phyloP scores from a whole-genome alignment of 2,113 vertebrate species.

The Calyptommatus sinebrachiatus region DNA sequence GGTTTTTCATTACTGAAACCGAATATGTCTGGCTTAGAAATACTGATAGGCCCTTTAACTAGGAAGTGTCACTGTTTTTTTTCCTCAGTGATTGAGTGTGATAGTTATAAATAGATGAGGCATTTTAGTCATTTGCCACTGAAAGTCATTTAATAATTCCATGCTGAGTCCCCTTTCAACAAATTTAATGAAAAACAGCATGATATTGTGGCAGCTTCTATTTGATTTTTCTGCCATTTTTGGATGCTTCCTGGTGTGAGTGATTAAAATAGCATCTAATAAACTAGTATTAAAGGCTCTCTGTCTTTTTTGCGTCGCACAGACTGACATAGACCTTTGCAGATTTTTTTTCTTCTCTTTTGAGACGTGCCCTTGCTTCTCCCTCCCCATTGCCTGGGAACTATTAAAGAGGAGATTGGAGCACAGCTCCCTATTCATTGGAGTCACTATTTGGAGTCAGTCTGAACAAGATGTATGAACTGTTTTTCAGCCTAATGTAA shows the following conservation, averaged over 20 bases:
- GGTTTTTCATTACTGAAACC: not conserved
- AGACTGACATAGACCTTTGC: conserved; percentile 37
- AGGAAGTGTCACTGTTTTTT: conserved; percentile 44
- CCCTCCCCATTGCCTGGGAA: conserved; percentile 31
- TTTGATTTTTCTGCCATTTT: conserved; percentile 66
- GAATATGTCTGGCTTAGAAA: conserved; percentile 32
- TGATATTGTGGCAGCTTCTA: conserved; percentile 68
- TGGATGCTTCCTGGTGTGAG: conserved; percentile 64
- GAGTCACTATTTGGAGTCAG: conserved; percentile 41
- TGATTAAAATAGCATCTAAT: conserved; percentile 76
- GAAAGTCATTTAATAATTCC: conserved; percentile 74
- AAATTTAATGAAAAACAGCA: conserved; percentile 80
- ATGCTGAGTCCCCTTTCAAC: conserved; percentile 73
- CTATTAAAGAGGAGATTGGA: conserved; percentile 49
- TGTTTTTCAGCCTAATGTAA: conserved; percentile 61
- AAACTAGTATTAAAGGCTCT: conserved; percentile 62
- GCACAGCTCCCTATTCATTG: conserved; percentile 54
- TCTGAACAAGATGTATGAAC: conserved; percentile 59
- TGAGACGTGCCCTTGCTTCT: conserved; percentile 59
- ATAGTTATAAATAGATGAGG: conserved; percentile 70
- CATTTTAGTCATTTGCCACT: conserved; percentile 68
- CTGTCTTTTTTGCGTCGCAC: conserved; percentile 49
- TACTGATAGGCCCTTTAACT: conserved; percentile 55
- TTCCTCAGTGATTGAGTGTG: conserved; percentile 58
- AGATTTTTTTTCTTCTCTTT: conserved; percentile 49